Evolutionary conservation across 2,888 invertebrate species (phyloP).

Genomic region (Lottia gigantea): DNA sequence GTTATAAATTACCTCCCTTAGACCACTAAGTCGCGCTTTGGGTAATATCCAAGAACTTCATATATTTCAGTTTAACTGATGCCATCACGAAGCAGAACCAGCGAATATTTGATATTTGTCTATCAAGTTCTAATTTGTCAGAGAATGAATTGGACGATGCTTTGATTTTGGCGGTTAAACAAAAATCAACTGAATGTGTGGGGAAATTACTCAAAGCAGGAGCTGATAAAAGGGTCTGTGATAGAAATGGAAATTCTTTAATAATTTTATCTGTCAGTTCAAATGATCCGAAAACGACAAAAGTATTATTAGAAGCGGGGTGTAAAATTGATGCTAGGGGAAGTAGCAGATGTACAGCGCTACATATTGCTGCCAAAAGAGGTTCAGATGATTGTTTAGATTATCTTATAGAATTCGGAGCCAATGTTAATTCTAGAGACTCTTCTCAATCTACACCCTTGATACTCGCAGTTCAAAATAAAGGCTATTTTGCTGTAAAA

Average conservation of each 20-base stretch:
- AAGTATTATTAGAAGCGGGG: constrained; percentile 29
- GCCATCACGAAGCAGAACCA: not conserved
- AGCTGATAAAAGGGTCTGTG: constrained; percentile 24
- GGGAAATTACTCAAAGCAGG: constrained; percentile 29
- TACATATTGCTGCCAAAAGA: constrained; percentile 52
- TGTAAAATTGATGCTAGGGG: constrained; percentile 33
- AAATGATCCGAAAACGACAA: constrained; percentile 32
- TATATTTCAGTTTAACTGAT: not conserved
- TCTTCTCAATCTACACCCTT: constrained; percentile 55
- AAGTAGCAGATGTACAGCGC: constrained; percentile 36
- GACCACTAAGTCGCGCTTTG: too few species aligned
- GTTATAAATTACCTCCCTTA: too few species aligned
- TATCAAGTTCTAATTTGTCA: not conserved
- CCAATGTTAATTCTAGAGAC: constrained; percentile 47
- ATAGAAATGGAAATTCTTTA: constrained; percentile 36
- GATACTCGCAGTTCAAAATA: constrained; percentile 47
- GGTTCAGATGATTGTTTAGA: constrained; percentile 44
- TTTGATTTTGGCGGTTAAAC: constrained; percentile 36
- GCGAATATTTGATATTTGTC: not conserved
- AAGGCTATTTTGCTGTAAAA: constrained; percentile 39
- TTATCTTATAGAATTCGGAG: constrained; percentile 44
- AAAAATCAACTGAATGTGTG: constrained; percentile 27
- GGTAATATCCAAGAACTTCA: not conserved
- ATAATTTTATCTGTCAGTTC: constrained; percentile 41
- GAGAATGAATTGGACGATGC: constrained; percentile 8